Evolutionary conservation across 2,797 vertebrate genomes (phyloP).

Genomic region (Halcyon smyrnensis): DNA sequence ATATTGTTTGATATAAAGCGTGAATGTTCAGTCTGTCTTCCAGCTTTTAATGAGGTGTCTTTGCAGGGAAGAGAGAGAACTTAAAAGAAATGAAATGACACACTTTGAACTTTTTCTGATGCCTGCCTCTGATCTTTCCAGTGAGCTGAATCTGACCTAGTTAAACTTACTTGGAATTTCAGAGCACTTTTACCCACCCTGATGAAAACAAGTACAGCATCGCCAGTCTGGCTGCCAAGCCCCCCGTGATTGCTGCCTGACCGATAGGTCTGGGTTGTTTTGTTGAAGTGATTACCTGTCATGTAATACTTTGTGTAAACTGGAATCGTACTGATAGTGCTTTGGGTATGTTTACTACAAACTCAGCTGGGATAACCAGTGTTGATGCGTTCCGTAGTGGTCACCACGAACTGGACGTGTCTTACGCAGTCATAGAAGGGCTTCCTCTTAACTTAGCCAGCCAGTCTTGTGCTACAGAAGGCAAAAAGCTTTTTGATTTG

Average conservation of each 20-base stretch:
- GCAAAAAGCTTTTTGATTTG: background rate
- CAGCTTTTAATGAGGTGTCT: conserved; percentile 10
- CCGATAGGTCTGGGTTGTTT: background rate
- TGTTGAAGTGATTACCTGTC: background rate
- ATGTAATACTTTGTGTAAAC: background rate
- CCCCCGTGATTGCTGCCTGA: background rate
- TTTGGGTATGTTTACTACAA: background rate
- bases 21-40: background rate
- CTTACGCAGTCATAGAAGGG: background rate
- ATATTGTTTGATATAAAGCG: background rate
- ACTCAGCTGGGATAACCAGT: background rate
- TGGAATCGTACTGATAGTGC: background rate
- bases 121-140: background rate
- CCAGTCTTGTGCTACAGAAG: background rate
- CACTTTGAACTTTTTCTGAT: background rate
- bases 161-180: conserved; percentile 3
- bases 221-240: rapidly evolving
- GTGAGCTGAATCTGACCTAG: background rate
- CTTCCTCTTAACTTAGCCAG: background rate
- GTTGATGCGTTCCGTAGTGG: rapidly evolving
- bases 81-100: background rate
- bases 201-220: background rate
- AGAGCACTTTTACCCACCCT: background rate
- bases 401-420: rapidly evolving
- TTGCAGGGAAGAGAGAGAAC: background rate